These are phyloP conservation scores for Oreochromis mossambicus DNA, from an alignment of 2,797 vertebrate species.

Conservation along the genomic window DNA sequence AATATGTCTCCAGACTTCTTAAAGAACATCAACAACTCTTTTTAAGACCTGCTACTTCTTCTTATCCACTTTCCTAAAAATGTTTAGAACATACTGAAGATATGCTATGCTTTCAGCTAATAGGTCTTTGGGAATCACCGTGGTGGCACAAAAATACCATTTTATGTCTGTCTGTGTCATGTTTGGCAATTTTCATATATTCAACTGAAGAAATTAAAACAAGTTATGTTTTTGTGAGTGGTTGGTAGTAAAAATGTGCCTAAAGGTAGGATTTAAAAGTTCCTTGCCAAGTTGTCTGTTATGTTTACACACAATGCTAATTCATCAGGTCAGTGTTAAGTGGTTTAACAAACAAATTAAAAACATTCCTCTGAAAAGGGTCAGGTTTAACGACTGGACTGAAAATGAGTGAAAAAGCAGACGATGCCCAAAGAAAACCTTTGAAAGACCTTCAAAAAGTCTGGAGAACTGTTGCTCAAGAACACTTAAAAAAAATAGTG, in stretches of 20 bases:
- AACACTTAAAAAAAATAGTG: neutral
- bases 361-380: neutral
- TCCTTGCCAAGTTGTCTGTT: neutral
- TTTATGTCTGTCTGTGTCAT: neutral
- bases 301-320: neutral
- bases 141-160: neutral
- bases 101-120: neutral
- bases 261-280: neutral
- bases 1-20: neutral
- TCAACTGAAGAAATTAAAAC: neutral
- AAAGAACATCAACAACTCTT: neutral
- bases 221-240: neutral
- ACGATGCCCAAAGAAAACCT: neutral
- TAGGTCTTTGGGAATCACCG: neutral
- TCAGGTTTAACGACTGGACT: neutral
- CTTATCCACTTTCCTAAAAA: fast-evolving
- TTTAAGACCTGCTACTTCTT: neutral
- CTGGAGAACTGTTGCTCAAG: neutral
- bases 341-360: neutral
- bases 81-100: neutral
- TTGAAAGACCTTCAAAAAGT: neutral
- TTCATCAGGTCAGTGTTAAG: neutral
- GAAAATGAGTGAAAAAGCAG: neutral
- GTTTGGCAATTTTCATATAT: neutral
- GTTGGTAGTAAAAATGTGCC: neutral